Base-by-base conservation (phyloP, 2,797 vertebrate genomes). In the Anisognathus igniventris region DNA sequence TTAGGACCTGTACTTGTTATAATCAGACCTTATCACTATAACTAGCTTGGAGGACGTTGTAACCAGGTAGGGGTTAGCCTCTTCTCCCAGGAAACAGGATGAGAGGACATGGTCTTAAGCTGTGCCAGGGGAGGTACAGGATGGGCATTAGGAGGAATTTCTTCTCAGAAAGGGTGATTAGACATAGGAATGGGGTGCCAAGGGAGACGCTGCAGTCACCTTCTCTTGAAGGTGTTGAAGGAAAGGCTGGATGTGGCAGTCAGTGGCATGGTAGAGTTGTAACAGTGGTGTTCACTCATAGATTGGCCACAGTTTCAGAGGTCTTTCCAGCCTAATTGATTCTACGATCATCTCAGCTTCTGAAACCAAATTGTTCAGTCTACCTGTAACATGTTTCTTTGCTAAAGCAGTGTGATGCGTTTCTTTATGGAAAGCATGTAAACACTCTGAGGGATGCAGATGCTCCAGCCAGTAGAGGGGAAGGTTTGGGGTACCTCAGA, bases 231-330 rank as follows among this genome's bases (percentile, higher is more conserved):
- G 17, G 15, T 53, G 22, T 14, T 81, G 25, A 48, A 53, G 18
- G 30, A 22, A 60, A 74, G 35, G 21, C 11, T n/a, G 42, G 35
- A 48, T 14, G 3, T 7, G 35, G 27, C 31, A 47, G 31, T n/a
- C 19, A 40, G 3, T 20, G 21, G 12, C 27, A 28, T 5, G 8
- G 19, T 5, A 45, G 9, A 28, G 7, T 17, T 37, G 54, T 54
- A 45, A 40, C 1, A 5, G 13, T 42, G 12, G 19, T 19, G 3
- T 5, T 74, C 0, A 1, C 4, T 28, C 35, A n/a, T 1, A 67
- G 16, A 8, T 2, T 12, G 35, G 9, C 35, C 35, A 28, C 12
- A 6, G 5, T 24, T 66, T 47, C 25, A 28, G 18, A 47, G 17
- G 7, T 28, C 19, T 67, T 81, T n/a, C 31, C 31, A 54, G 14